Evolutionary conservation across 2,888 invertebrate genomes (phyloP), one percentile per base, ranked within the genome.

Genomic region (Mythimna vitellina): DNA sequence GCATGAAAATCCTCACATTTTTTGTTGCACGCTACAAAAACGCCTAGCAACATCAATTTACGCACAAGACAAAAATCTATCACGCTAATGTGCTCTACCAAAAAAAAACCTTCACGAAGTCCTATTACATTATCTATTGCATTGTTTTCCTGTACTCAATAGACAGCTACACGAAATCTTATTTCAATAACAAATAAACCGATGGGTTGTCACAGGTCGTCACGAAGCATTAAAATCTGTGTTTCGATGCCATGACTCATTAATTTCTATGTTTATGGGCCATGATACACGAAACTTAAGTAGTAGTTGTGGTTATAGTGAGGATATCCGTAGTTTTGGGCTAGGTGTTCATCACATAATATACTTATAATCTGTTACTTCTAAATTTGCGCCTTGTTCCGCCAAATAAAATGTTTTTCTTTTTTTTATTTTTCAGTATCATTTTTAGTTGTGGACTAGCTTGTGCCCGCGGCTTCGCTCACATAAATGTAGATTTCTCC

Each of bases 191-290:
- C 83, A 82, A 88, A 86, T 86, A 89, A 89, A 90, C 88, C 87
- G 88, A 90, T 87, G 88, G 88, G 89, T 90, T 91, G 92, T 92
- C 90, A 90, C 85, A 87, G 89, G 85, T 90, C 91, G 93, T 93
- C 93, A 93, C 93, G 92, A 93, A 91, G 93, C 92, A 93, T 95
- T 94, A 94, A 92, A 94, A 95, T 92, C 93, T 91, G 93, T 93
- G 94, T 94, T 94, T 91, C 90, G 89, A 86, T 91, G 86, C 91
- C 92, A 93, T 93, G 94, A 93, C 78, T 92, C 94, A 94, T 95
- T 95, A 94, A 93, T 92, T 94, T 89, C 85, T 80, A 88, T 92
- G 92, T 95, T 95, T 95, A 95, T 92, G 90, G 87, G 76, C 86
- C 86, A 89, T 86, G 89, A 82, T 89, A 89, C 93, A 93, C 93